Evolutionary conservation across 1,140 invertebrate genomes (phyloP).

Genomic region (Notospermus geniculatus): DNA sequence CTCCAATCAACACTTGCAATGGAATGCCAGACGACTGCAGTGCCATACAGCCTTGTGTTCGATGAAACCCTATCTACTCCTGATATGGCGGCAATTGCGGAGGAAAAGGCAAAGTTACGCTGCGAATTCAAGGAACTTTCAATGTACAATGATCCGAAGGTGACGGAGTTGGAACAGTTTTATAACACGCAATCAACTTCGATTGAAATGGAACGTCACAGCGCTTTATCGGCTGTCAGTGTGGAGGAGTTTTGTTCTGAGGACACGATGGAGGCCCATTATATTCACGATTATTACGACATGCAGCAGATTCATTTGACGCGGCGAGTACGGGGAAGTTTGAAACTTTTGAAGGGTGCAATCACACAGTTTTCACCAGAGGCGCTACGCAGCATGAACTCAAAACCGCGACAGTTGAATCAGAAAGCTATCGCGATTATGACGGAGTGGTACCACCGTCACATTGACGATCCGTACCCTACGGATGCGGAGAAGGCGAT

Average conservation of each 20-base stretch:
- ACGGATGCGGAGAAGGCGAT: constrained; percentile 40
- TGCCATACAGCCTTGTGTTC: neutral
- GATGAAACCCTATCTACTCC: neutral
- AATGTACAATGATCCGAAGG: neutral
- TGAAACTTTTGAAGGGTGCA: neutral
- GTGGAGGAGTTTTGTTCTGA: neutral
- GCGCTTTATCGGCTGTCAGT: neutral
- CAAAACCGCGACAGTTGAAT: constrained; percentile 20
- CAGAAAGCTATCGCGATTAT: constrained; percentile 38
- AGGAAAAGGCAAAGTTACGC: neutral
- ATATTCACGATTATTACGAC: constrained; percentile 1
- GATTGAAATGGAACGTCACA: constrained; percentile 2
- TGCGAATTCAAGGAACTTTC: neutral
- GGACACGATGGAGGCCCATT: neutral
- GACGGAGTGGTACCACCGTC: constrained; percentile 41
- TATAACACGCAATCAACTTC: constrained; percentile 5
- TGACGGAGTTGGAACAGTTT: constrained; percentile 1
- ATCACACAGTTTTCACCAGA: neutral
- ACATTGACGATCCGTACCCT: constrained; percentile 48
- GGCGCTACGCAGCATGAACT: neutral
- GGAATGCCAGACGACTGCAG: neutral
- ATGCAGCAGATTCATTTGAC: neutral
- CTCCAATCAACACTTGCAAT: neutral
- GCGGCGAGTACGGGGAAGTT: neutral
- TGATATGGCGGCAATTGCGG: neutral